Evolutionary conservation across 2,113 vertebrate species (phyloP).

Genomic region (Limanda limanda): DNA sequence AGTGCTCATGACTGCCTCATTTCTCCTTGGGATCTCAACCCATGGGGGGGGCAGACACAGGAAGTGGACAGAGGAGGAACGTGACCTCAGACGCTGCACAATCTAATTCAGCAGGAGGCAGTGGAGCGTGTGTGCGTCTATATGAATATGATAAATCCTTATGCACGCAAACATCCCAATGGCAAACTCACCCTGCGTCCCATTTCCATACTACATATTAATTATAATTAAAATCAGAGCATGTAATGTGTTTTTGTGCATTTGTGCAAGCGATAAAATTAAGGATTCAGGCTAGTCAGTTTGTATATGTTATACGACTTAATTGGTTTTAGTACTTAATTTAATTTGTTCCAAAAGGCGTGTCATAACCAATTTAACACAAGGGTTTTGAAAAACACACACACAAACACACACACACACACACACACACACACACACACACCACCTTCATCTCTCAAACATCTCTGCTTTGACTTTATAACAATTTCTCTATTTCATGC

Average conservation of each 20-base stretch:
- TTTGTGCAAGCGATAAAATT: not conserved
- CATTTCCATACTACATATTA: no score
- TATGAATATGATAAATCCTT: slow-evolving; percentile 8
- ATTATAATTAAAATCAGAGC: not conserved
- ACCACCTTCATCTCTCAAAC: not conserved
- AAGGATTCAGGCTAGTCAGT: not conserved
- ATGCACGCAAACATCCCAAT: not conserved
- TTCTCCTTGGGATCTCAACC: slow-evolving; percentile 45
- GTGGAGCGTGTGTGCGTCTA: not conserved
- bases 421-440: no score
- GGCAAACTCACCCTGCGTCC: not conserved
- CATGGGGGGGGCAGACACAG: slow-evolving; percentile 35
- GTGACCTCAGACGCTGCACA: slow-evolving; percentile 34
- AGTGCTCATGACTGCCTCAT: slow-evolving; percentile 32
- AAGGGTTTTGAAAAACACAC: no score
- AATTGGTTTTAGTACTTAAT: not conserved
- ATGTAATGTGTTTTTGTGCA: not conserved
- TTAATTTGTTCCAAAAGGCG: not conserved
- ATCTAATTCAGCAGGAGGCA: slow-evolving; percentile 38
- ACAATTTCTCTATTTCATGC: no score
- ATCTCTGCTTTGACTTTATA: not conserved
- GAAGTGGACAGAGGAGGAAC: slow-evolving; percentile 49
- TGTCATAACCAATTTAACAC: not conserved
- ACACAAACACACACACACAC: not conserved
- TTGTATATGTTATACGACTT: no score